A percentile compares a stretch with the other conserved stretches of the same genome.
phyloP scores from a whole-genome alignment of 92 coral and sea anemone species.

The Palythoa heliodiscus region DNA sequence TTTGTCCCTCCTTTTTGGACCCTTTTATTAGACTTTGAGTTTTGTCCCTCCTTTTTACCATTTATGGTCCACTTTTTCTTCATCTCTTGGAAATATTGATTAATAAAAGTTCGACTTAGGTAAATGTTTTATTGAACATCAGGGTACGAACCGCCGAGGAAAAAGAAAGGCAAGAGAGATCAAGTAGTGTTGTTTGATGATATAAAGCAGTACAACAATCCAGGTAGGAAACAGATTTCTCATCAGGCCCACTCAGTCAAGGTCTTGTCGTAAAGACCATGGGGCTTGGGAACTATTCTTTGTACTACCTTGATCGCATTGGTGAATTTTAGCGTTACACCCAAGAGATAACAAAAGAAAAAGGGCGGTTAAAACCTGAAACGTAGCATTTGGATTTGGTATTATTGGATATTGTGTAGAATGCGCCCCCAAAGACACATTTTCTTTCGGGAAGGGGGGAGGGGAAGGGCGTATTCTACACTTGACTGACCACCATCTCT shows the following conservation, averaged over 20 bases:
- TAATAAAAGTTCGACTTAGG: not conserved
- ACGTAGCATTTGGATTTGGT: too few species aligned
- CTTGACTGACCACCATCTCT: too few species aligned
- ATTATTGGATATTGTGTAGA: too few species aligned
- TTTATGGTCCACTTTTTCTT: not conserved
- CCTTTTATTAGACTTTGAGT: not conserved
- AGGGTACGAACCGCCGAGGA: conserved; percentile 80
- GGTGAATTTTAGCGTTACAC: too few species aligned
- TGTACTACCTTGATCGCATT: not conserved
- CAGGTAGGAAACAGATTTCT: not conserved
- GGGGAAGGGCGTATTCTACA: too few species aligned
- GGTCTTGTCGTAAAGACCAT: not conserved
- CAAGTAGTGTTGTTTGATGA: conserved; percentile 89
- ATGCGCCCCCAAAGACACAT: too few species aligned
- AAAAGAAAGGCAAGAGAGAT: conserved; percentile 71
- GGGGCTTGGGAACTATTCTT: not conserved
- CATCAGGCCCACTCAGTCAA: not conserved
- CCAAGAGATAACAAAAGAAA: too few species aligned
- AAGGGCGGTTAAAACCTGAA: too few species aligned
- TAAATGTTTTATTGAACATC: not conserved
- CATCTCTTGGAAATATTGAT: not conserved
- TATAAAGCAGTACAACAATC: conserved; percentile 58
- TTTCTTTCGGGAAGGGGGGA: too few species aligned
- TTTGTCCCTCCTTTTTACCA: not conserved
- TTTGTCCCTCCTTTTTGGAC: not conserved